Evolutionary conservation across 2,797 vertebrate species (phyloP).

Genomic region (Rhynchotus rufescens): DNA sequence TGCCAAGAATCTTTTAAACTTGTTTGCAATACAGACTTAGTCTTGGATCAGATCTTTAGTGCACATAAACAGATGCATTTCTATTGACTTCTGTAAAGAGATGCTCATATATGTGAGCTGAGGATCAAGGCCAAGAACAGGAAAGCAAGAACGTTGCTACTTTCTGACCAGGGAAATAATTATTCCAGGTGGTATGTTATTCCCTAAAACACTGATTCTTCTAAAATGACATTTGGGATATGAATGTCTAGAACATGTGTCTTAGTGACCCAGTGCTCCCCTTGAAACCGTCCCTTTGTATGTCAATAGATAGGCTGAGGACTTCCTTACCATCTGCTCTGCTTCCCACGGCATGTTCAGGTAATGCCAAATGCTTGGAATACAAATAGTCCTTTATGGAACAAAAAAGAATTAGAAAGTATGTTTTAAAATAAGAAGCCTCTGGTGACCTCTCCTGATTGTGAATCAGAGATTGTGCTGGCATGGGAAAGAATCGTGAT

Average conservation of each 20-base stretch:
- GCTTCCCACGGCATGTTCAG: background rate
- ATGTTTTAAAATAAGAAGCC: background rate
- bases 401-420: background rate
- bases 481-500: background rate
- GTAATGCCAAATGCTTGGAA: background rate
- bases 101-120: background rate
- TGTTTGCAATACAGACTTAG: background rate
- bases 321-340: background rate
- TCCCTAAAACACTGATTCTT: background rate
- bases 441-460: background rate
- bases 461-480: background rate
- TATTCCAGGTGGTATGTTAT: background rate
- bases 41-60: background rate
- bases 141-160: background rate
- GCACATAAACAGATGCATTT: background rate
- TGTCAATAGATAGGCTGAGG: background rate
- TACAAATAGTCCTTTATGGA: background rate
- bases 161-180: background rate
- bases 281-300: background rate
- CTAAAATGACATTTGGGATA: background rate
- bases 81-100: background rate
- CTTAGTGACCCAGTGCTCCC: background rate
- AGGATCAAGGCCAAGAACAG: background rate
- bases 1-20: conserved; percentile 37
- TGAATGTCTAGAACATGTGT: background rate